phyloP scores from a whole-genome alignment of 2,797 vertebrate genomes.

The Rhynchonycteris naso region DNA sequence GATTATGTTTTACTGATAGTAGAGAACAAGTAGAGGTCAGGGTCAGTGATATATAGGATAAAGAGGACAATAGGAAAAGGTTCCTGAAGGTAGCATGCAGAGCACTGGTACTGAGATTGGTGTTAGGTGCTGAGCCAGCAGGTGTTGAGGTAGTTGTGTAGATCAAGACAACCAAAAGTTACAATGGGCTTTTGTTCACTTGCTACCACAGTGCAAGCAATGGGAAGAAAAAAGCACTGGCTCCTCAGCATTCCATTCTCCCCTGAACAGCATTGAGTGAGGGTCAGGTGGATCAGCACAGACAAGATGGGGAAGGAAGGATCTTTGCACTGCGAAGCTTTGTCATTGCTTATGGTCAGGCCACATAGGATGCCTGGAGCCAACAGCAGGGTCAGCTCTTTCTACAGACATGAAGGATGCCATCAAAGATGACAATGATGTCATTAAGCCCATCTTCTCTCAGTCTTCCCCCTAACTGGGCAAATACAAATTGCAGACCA shows the following conservation, averaged over 20 bases:
- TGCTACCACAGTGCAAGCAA: no score
- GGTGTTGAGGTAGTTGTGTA: neutral
- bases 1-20: neutral
- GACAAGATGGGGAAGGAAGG: rapidly evolving
- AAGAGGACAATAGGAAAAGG: rapidly evolving
- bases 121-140: neutral
- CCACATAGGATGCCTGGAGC: neutral
- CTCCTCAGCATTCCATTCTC: no score
- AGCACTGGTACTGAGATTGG: neutral
- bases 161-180: neutral
- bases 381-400: neutral
- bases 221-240: neutral
- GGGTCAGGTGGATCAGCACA: no score
- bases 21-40: no score
- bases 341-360: rapidly evolving
- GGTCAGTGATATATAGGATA: rapidly evolving
- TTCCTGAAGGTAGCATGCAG: neutral
- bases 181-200: neutral
- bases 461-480: neutral
- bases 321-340: neutral
- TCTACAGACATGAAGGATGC: neutral
- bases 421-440: rapidly evolving
- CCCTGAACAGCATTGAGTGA: neutral
- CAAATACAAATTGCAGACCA: neutral
- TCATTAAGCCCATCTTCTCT: neutral